Evolutionary conservation across 2,888 invertebrate genomes (phyloP), one percentile per base, ranked within the genome.

Genomic region (Pachymerium ferrugineum): DNA sequence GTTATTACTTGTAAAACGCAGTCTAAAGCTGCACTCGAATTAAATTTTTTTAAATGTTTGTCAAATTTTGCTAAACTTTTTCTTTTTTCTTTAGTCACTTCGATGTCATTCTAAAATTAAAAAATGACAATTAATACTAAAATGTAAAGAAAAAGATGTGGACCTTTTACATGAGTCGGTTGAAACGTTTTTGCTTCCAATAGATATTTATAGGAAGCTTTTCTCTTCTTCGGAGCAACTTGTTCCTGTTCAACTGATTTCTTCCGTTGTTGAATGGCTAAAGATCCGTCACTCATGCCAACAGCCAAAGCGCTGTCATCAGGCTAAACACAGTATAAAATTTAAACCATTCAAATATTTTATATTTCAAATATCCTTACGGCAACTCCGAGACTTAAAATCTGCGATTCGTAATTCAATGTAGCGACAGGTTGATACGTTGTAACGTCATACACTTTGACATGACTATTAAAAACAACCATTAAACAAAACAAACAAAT

Each of bases 211-310:
- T 72, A 62, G n/a, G 70, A 76, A 3, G 14, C 33, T 6, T 22
- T 74, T 67, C 75, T 30, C 29, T 71, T 71, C 10, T 28, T 10
- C n/a, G 6, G 35, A 8, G 14, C 28, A 0, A n/a, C 74, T 4
- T 75, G 70, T 38, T 78, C 75, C 16, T 72, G 70, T 29, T 77
- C 77, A 76, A 88, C 87, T 12, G 30, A 33, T 70, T 79, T 78
- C 79, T 90, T 90, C 81, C 91, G 86, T 80, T 91, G 88, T 79
- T 90, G 89, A 75, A 97, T 89, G 8, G 94, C 94, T 77, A 98
- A 88, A 67, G 96, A 86, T 67, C 97, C 97, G 84, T 96, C 94
- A 8, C 92, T 89, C 90, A 96, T 93, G 28, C 97, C 98, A 29
- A 91, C 93, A 6, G 91, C 94, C 76, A 98, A 81, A 0, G 92